phyloP scores from a whole-genome alignment of 2,888 invertebrate species.

The Chydorus sphaericus region DNA sequence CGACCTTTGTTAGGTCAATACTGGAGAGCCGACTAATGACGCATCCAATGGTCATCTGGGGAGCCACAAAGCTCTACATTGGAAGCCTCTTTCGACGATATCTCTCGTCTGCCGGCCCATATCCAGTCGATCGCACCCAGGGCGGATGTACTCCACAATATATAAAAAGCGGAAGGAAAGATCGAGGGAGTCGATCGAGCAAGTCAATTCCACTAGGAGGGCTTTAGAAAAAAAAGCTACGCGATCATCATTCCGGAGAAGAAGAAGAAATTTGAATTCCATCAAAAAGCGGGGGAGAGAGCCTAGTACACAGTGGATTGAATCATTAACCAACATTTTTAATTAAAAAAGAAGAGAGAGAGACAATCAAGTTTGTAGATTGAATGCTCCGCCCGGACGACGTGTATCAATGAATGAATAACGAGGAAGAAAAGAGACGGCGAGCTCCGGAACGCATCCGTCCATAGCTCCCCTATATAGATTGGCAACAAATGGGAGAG shows the following conservation, averaged over 20 bases:
- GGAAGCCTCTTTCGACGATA: neutral
- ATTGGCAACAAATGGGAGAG: neutral
- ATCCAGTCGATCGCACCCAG: conserved; percentile 6
- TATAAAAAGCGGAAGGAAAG: neutral
- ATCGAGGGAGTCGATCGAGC: conserved; percentile 1
- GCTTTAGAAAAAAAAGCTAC: too few species aligned
- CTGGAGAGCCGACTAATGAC: conserved; percentile 12
- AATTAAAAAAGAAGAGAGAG: neutral
- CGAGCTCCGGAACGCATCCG: too few species aligned
- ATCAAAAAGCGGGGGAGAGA: neutral
- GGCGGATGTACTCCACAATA: neutral
- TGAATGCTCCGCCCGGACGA: too few species aligned
- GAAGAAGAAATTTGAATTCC: too few species aligned
- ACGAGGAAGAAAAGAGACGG: too few species aligned
- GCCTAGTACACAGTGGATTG: neutral
- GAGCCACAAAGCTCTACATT: conserved; percentile 5
- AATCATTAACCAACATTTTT: conserved; percentile 7
- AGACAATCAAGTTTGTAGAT: neutral
- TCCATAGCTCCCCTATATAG: too few species aligned
- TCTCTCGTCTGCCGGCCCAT: neutral
- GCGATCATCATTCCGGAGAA: too few species aligned
- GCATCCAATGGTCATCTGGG: conserved; percentile 13
- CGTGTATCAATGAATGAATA: too few species aligned
- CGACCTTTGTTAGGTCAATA: conserved; percentile 13
- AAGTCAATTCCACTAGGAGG: too few species aligned